These are phyloP conservation scores for Acanthornis magna DNA, from an alignment of 2,797 vertebrate species.

Conservation along the genomic window DNA sequence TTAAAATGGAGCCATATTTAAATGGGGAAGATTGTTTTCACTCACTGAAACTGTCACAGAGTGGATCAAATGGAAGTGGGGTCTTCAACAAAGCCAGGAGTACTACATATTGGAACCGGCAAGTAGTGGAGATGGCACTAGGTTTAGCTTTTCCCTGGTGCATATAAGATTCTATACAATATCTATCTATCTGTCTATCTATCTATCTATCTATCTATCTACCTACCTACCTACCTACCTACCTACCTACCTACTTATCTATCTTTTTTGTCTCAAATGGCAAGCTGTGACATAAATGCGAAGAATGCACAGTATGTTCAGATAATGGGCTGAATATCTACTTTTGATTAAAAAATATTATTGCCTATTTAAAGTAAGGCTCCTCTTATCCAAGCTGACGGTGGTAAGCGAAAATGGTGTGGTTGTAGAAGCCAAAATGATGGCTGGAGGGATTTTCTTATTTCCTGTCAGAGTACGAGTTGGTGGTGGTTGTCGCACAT, in stretches of 20 bases:
- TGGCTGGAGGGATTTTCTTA: not conserved
- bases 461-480: not conserved
- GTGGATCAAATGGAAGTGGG: not conserved
- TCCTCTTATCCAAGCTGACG: not conserved
- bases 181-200: too few relatives aligned
- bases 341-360: not conserved
- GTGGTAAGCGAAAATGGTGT: not conserved
- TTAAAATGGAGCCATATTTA: not conserved
- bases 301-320: not conserved
- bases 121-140: not conserved
- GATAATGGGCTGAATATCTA: not conserved
- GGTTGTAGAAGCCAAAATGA: not conserved
- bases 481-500: not conserved
- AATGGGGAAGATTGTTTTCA: not conserved
- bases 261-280: too few relatives aligned
- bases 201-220: too few relatives aligned
- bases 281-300: not conserved
- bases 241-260: too few relatives aligned
- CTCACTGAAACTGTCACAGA: not conserved
- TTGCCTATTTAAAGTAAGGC: not conserved
- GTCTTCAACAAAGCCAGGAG: not conserved
- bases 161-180: not conserved
- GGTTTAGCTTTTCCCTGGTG: not conserved
- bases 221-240: too few relatives aligned
- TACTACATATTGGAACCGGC: fast-evolving